phyloP scores from a whole-genome alignment of 1,140 invertebrate genomes.

The Agrilus planipennis region DNA sequence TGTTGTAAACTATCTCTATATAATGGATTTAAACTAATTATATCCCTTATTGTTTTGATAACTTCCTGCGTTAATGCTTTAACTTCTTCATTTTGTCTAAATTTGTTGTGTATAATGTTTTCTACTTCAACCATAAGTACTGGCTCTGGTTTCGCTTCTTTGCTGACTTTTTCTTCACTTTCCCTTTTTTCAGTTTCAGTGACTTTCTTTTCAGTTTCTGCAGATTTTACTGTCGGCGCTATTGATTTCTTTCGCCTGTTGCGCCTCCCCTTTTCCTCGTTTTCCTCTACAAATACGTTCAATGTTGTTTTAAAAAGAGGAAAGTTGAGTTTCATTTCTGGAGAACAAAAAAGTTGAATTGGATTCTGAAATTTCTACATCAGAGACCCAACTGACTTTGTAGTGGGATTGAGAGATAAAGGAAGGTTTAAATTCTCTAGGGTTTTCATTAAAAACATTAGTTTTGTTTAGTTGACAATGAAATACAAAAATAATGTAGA shows the following conservation, averaged over 20 bases:
- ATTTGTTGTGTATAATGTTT: slow-evolving; percentile 84
- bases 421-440: too few species aligned
- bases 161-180: slow-evolving; percentile 9
- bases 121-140: slow-evolving; percentile 92
- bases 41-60: slow-evolving; percentile 95
- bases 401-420: too few species aligned
- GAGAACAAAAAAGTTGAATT: slow-evolving; percentile 12
- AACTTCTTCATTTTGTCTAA: slow-evolving; percentile 86
- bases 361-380: too few species aligned
- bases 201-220: slow-evolving; percentile 9
- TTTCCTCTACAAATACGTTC: slow-evolving; percentile 48
- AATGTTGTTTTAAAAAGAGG: slow-evolving; percentile 55
- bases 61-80: slow-evolving; percentile 95
- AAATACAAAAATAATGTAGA: too few species aligned
- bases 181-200: slow-evolving; percentile 3
- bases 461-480: too few species aligned
- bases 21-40: slow-evolving; percentile 90
- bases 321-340: slow-evolving; percentile 44
- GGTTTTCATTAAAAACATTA: too few species aligned
- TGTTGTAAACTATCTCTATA: slow-evolving; percentile 86
- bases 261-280: slow-evolving; percentile 39
- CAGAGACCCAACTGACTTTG: too few species aligned
- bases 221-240: slow-evolving; percentile 13
- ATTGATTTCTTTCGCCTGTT: slow-evolving; percentile 22
- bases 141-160: slow-evolving; percentile 31